Evolutionary conservation across 2,113 vertebrate genomes (phyloP).

Genomic region (Tenebrosternarchus preto): DNA sequence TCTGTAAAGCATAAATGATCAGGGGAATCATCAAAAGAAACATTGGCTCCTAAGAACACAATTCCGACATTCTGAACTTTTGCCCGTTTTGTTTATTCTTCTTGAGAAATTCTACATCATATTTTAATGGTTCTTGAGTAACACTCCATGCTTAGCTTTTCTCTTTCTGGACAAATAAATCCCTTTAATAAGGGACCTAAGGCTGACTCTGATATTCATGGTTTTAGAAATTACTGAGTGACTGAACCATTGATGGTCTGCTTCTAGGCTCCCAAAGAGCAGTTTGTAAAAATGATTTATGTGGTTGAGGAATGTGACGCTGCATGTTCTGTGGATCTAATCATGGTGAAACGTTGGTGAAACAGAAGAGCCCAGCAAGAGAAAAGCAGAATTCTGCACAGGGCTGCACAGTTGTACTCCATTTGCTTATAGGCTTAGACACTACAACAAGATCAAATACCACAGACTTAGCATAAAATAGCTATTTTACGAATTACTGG

Average conservation of each 20-base stretch:
- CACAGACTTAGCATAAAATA: too few species aligned
- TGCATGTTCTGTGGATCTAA: constrained; percentile 26
- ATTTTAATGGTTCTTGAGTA: neutral
- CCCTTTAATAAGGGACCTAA: constrained; percentile 22
- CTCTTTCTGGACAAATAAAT: constrained; percentile 24
- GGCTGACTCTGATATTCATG: neutral
- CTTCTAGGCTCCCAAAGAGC: constrained; percentile 14
- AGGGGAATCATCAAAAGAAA: neutral
- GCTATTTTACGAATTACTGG: constrained; percentile 23
- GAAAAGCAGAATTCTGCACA: neutral
- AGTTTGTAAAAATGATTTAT: constrained; percentile 47
- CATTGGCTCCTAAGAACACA: neutral
- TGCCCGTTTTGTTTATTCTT: constrained; percentile 1
- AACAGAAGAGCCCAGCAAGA: constrained; percentile 12
- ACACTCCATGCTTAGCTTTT: constrained; percentile 10
- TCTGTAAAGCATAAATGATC: neutral
- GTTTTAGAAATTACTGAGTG: constrained; percentile 17
- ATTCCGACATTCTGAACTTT: constrained; percentile 4
- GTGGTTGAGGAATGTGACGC: constrained; percentile 22
- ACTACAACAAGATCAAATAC: neutral
- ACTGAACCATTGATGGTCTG: constrained; percentile 33
- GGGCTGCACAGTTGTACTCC: neutral
- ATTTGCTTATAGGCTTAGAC: neutral
- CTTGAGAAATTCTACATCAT: constrained; percentile 18
- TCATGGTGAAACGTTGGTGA: constrained; percentile 33